A percentile compares a stretch with the other conserved stretches of the same genome.
These are phyloP conservation scores for Oryzias celebensis DNA, from an alignment of 2,113 vertebrate genomes.

Conservation along the genomic window DNA sequence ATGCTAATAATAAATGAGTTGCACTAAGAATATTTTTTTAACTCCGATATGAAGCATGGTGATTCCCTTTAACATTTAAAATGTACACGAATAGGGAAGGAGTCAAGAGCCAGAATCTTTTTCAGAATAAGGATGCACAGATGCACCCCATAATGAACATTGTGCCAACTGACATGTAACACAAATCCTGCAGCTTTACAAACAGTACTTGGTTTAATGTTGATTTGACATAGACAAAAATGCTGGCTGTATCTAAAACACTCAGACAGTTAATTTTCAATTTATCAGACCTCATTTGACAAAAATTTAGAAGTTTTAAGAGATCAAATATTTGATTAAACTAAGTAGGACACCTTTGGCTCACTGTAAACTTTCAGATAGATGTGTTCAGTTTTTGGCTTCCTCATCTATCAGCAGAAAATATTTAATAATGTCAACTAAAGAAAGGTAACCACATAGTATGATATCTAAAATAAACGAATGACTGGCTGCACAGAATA, in stretches of 20 bases:
- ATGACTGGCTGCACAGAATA: not conserved
- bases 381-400: slow-evolving; percentile 5
- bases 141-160: not conserved
- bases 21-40: slow-evolving; percentile 3
- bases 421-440: slow-evolving; percentile 4
- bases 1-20: slow-evolving; percentile 10
- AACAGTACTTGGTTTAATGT: no score
- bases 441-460: slow-evolving; percentile 11
- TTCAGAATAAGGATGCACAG: not conserved
- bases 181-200: not conserved
- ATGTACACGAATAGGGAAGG: not conserved
- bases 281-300: not conserved
- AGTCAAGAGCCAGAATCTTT: not conserved
- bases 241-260: no score
- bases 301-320: not conserved
- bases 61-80: not conserved
- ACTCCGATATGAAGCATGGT: not conserved
- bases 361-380: not conserved
- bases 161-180: not conserved
- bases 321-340: not conserved
- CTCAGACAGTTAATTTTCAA: no score
- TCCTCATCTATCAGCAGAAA: not conserved
- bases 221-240: not conserved
- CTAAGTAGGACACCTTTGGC: not conserved
- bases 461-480: slow-evolving; percentile 8